phyloP scores from a whole-genome alignment of 2,888 invertebrate genomes.

The Agriopis marginaria region DNA sequence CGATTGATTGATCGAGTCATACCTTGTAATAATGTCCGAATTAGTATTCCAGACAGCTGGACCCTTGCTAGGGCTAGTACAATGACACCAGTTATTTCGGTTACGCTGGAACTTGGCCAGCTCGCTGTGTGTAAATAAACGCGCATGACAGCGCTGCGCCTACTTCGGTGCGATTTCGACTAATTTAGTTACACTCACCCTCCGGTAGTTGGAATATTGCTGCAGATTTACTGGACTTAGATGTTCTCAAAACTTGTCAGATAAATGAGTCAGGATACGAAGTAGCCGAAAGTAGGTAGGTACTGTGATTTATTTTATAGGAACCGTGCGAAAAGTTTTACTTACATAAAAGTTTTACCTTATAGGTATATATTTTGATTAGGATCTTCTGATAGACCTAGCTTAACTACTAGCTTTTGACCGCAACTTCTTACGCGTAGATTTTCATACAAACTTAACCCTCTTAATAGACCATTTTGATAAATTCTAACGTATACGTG shows the following conservation, averaged over 20 bases:
- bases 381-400: not conserved
- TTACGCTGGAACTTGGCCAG: constrained; percentile 79
- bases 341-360: not conserved
- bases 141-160: constrained; percentile 69
- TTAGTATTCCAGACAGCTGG: constrained; percentile 45
- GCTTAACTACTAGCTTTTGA: no score
- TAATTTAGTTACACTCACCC: constrained; percentile 66
- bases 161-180: constrained; percentile 65
- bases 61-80: constrained; percentile 72
- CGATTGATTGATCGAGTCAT: constrained; percentile 25
- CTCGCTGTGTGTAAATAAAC: constrained; percentile 79
- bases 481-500: no score
- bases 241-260: not conserved
- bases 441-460: no score
- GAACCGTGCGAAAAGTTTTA: not conserved
- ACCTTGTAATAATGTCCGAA: constrained; percentile 34
- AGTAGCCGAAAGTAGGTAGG: not conserved
- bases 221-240: not conserved
- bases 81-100: constrained; percentile 85
- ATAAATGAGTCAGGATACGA: not conserved
- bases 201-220: constrained; percentile 52
- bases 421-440: no score
- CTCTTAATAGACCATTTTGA: no score
- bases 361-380: not conserved
- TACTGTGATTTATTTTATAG: not conserved